Conservation (phyloP, 2,797 vertebrate genomes). For the Silurus lanzhouensis region DNA sequence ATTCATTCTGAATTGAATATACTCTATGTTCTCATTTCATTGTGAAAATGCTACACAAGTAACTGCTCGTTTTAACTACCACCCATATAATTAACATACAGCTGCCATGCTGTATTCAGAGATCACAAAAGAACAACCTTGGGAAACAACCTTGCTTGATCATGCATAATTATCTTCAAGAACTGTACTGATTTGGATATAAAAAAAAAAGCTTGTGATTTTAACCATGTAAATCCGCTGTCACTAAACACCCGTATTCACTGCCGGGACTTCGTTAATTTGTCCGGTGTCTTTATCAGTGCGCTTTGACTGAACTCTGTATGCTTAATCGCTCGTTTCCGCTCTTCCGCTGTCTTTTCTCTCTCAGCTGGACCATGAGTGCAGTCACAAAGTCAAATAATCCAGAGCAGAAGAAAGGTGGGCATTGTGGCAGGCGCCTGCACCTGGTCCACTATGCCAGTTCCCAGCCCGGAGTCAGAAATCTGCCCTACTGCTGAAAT, state of each 20-base stretch:
- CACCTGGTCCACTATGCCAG: slow-evolving; percentile 44
- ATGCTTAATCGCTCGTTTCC: slow-evolving; percentile 25
- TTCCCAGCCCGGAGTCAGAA: slow-evolving; percentile 27
- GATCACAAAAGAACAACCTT: background rate
- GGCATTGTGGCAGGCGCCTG: slow-evolving; percentile 48
- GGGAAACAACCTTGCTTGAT: background rate
- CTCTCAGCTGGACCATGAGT: slow-evolving; percentile 29
- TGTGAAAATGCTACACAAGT: background rate
- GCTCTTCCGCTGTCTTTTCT: slow-evolving; percentile 32
- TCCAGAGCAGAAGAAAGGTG: slow-evolving; percentile 47
- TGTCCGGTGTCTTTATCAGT: slow-evolving; percentile 3
- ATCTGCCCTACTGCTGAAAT: background rate
- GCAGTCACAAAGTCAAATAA: slow-evolving; percentile 36
- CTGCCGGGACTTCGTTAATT: background rate
- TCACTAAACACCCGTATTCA: slow-evolving; percentile 12
- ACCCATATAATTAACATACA: background rate
- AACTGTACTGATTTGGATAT: background rate
- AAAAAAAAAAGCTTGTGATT: background rate
- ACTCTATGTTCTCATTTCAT: background rate
- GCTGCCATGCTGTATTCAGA: background rate
- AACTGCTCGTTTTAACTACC: background rate
- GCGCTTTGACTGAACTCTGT: slow-evolving; percentile 32
- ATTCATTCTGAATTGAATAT: background rate
- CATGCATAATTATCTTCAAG: too few species aligned
- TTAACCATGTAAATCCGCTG: background rate